Base-by-base conservation (phyloP, 2,888 invertebrate species). In the Scaeva pyrastri region DNA sequence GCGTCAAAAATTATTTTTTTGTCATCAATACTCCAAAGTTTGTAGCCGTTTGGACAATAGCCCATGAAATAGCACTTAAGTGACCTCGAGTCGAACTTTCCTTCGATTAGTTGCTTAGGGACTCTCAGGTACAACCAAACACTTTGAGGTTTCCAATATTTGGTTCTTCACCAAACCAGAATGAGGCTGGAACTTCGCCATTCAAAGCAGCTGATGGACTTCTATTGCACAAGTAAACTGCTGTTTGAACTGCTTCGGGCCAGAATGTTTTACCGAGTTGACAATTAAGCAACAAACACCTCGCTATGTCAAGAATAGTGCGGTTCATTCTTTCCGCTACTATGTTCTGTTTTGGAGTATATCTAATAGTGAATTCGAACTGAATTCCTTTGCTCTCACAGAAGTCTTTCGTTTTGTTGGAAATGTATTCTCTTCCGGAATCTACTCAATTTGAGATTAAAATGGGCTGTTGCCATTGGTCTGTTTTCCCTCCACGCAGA, bases 251-350 rank as follows among this genome's bases (percentile, higher is more conserved):
- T 31, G 56, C 56, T 31, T 56, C 56, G 31, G 56, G 56, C 58
- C 36, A 58, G 11, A 58, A 89, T 56, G 19, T 90, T 90, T 84
- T 41, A 79, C 19, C 89, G 39, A 64, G 89, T 89, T 12, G 89
- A 89, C 1, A 89, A 88, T 31, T 89, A 89, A 72, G 89, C 89
- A 56, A 89, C 89, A 73, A 90, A 70, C 1, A 90, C 90, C 7
- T 89, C n/a, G 31, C 56, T 31, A 31, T 58, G 4, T 58, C 58
- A 10, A 19, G 11, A 58, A 58, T 39, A 36, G 58, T 39, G 19
- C 58, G 39, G 36, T 90, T 72, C 90, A 90, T 7, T 88, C 70
- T 7, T 88, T 88, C 14, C 89, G 89, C 41, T 88, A 89, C 56
- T 56, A n/a, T 31, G 31, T 56, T 56, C 36, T 58, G 36, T 58